These are phyloP conservation scores for Drosophila peninsularis DNA, from an alignment of 2,888 invertebrate species.

Conservation along the genomic window DNA sequence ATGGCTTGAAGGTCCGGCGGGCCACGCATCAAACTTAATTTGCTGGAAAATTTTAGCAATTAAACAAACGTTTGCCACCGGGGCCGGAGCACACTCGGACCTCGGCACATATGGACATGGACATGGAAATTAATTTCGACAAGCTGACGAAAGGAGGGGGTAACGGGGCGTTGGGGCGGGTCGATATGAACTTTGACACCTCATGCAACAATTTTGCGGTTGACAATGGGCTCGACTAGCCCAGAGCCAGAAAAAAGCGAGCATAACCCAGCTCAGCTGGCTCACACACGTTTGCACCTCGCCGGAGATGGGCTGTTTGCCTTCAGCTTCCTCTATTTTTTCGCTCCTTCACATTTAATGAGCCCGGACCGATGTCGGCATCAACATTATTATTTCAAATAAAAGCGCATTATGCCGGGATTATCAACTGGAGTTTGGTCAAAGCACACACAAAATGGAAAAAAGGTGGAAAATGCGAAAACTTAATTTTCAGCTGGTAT, in stretches of 20 bases:
- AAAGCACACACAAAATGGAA: constrained; percentile 20
- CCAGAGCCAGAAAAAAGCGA: constrained; percentile 5
- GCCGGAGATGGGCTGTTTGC: constrained; percentile 1
- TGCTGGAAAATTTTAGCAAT: constrained; percentile 84
- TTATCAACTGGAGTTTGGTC: constrained; percentile 70
- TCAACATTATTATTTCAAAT: constrained; percentile 83
- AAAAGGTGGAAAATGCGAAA: constrained; percentile 78
- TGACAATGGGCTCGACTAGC: constrained; percentile 75
- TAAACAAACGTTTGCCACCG: constrained; percentile 63
- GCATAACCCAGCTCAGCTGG: constrained; percentile 15
- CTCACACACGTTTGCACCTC: constrained; percentile 47
- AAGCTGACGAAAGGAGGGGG: background rate
- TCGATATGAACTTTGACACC: constrained; percentile 82
- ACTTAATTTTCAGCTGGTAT: constrained; percentile 79
- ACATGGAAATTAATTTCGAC: constrained; percentile 77
- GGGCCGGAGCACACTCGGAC: constrained; percentile 45
- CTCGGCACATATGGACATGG: constrained; percentile 59
- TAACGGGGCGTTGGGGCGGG: too few relatives aligned
- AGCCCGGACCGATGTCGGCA: constrained; percentile 76
- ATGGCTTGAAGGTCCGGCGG: constrained; percentile 43
- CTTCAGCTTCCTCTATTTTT: constrained; percentile 21
- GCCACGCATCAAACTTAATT: constrained; percentile 80
- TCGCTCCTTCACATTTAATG: constrained; percentile 63
- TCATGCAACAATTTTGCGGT: constrained; percentile 84
- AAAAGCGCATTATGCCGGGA: constrained; percentile 82